Conservation (phyloP, 2,797 vertebrate genomes). For the Typhlichthys subterraneus region DNA sequence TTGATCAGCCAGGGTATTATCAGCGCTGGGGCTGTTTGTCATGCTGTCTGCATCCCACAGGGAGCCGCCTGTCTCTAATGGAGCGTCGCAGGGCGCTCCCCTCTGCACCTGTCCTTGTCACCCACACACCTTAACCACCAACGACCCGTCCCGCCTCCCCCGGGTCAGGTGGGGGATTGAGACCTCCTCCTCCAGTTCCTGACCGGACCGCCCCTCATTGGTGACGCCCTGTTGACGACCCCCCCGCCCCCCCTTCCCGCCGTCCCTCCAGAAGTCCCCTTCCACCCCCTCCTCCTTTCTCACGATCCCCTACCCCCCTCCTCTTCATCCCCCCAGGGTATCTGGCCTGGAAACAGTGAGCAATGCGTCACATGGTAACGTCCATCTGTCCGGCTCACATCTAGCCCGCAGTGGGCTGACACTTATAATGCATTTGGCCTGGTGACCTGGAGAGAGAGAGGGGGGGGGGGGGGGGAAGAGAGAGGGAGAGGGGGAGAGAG, state of each 20-base stretch:
- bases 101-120: slow-evolving; percentile 75
- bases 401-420: slow-evolving; percentile 1
- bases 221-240: slow-evolving; percentile 48
- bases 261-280: slow-evolving; percentile 35
- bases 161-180: no score
- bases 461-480: no score
- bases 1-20: slow-evolving; percentile 82
- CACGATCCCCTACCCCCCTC: no score
- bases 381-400: no score
- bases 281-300: not conserved
- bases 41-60: slow-evolving; percentile 71
- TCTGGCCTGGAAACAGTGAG: slow-evolving; percentile 33
- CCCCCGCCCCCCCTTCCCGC: slow-evolving; percentile 18
- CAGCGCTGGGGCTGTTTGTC: slow-evolving; percentile 79
- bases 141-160: slow-evolving; percentile 51
- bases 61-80: slow-evolving; percentile 74
- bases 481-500: no score
- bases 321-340: slow-evolving; percentile 11
- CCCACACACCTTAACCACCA: slow-evolving; percentile 68
- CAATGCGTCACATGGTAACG: slow-evolving; percentile 19
- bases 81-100: slow-evolving; percentile 59
- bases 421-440: slow-evolving; percentile 9
- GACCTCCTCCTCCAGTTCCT: slow-evolving; percentile 36
- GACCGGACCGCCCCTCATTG: slow-evolving; percentile 51
- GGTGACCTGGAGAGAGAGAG: not conserved